A percentile compares a stretch with the other conserved stretches of the same genome.
Evolutionary conservation across 92 coral and sea anemone species (phyloP).

Genomic region (Zoanthus sociatus): DNA sequence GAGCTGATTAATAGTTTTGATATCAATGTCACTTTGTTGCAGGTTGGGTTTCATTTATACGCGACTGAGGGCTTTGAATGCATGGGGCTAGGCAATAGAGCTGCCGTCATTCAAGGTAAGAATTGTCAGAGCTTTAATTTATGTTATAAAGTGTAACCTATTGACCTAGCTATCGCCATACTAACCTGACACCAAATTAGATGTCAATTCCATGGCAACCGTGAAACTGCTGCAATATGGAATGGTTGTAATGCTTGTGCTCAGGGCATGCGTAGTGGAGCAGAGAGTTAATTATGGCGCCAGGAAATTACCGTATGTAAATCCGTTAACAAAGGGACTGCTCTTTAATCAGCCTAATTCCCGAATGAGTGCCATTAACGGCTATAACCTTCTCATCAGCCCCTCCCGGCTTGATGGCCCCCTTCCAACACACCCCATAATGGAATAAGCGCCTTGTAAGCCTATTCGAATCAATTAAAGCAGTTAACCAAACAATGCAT

Average conservation of each 20-base stretch:
- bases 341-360: not conserved
- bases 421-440: too few species aligned
- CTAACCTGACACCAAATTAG: not conserved
- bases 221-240: not conserved
- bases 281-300: not conserved
- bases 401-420: too few species aligned
- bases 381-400: too few species aligned
- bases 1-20: not conserved
- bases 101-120: too few species aligned
- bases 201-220: not conserved
- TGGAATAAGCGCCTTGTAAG: too few species aligned
- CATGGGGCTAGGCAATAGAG: not conserved
- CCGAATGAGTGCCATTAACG: not conserved
- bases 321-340: not conserved
- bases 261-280: not conserved
- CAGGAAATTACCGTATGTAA: not conserved
- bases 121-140: not conserved
- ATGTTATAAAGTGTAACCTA: not conserved
- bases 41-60: too few species aligned
- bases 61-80: not conserved
- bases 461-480: too few species aligned
- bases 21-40: not conserved
- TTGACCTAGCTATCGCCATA: not conserved
- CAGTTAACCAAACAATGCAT: too few species aligned
- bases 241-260: not conserved